A percentile compares a stretch with the other conserved stretches of the same genome.
phyloP scores from a whole-genome alignment of 2,113 vertebrate genomes.

The Mohoua ochrocephala region DNA sequence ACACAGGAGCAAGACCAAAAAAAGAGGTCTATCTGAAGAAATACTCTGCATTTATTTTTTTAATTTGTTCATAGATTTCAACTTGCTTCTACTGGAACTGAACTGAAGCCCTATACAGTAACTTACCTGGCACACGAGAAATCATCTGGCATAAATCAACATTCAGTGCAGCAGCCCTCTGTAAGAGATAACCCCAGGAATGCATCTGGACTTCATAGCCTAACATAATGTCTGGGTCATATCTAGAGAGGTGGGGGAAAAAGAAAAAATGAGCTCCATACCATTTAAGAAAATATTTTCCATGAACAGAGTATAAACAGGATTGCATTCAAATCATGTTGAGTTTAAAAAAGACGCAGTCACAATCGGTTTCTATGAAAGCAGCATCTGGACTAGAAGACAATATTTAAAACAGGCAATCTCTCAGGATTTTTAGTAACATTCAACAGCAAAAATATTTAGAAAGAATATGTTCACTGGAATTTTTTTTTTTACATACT shows the following conservation, averaged over 20 bases:
- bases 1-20: neutral
- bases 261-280: neutral
- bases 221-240: conserved; percentile 94
- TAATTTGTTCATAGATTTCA: neutral
- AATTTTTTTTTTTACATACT: neutral
- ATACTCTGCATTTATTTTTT: neutral
- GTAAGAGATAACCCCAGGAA: conserved; percentile 97
- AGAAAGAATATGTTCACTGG: neutral
- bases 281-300: neutral
- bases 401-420: neutral
- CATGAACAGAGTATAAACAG: neutral
- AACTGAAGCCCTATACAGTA: neutral
- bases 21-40: neutral
- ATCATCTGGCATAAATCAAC: conserved; percentile 91
- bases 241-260: conserved; percentile 72
- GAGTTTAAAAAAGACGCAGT: neutral
- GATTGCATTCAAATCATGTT: neutral
- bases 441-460: neutral
- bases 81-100: neutral
- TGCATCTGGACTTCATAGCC: conserved; percentile 98
- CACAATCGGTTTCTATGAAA: neutral
- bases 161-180: conserved; percentile 84
- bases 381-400: neutral
- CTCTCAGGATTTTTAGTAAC: neutral
- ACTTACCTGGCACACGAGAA: conserved; percentile 91